Conservation (phyloP, 2,888 invertebrate species). For the Luperina testacea region DNA sequence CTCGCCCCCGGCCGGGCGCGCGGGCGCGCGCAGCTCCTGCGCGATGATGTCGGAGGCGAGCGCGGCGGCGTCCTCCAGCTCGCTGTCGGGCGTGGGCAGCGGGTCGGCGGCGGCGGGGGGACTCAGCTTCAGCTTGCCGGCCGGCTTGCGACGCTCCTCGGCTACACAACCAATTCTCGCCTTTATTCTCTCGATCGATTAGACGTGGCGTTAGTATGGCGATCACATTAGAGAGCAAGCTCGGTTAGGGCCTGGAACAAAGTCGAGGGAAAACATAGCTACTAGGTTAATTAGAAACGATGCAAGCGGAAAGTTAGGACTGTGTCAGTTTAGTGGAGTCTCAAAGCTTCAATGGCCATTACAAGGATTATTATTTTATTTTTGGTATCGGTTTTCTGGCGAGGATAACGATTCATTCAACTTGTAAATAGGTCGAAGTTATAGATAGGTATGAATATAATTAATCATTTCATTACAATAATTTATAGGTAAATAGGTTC, state of each 20-base stretch:
- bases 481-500: conserved; percentile 30
- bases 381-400: conserved; percentile 44
- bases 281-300: conserved; percentile 87
- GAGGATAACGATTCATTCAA: conserved; percentile 35
- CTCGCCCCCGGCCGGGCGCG: conserved; percentile 78
- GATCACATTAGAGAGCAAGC: conserved; percentile 91
- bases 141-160: conserved; percentile 88
- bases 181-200: conserved; percentile 88
- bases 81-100: conserved; percentile 88
- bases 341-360: conserved; percentile 78
- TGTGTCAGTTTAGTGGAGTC: conserved; percentile 79
- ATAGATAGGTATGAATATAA: conserved; percentile 27
- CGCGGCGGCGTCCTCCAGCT: conserved; percentile 87
- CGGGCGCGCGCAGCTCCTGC: conserved; percentile 82
- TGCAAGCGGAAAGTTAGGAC: conserved; percentile 87
- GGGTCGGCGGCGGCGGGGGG: conserved; percentile 83
- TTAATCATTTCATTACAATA: conserved; percentile 22
- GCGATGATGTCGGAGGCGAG: conserved; percentile 88
- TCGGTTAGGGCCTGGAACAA: conserved; percentile 91
- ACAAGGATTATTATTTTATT: conserved; percentile 85
- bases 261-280: conserved; percentile 89
- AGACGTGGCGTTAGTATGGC: conserved; percentile 90
- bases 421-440: conserved; percentile 41
- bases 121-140: conserved; percentile 84
- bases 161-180: conserved; percentile 89